Evolutionary conservation across 2,888 invertebrate genomes (phyloP).

Genomic region (Megastigmus dorsalis): DNA sequence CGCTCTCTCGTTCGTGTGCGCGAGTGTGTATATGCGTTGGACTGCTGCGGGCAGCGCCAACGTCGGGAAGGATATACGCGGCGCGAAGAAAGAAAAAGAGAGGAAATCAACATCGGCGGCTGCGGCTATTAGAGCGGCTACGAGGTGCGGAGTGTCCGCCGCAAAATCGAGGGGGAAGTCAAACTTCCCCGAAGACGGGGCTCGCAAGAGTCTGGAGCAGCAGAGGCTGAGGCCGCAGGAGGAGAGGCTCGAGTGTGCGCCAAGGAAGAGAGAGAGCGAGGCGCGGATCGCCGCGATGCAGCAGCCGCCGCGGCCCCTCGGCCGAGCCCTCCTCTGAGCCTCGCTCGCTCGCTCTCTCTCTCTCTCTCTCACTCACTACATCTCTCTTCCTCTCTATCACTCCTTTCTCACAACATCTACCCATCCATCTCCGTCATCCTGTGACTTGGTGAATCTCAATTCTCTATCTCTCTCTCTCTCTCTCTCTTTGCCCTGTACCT

Average conservation of each 20-base stretch:
- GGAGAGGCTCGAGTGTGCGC: not conserved
- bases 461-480: not conserved
- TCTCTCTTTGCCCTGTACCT: conserved; percentile 3
- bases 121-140: not conserved
- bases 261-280: conserved; percentile 29
- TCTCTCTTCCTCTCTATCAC: not conserved
- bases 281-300: conserved; percentile 27
- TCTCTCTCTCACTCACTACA: conserved; percentile 42
- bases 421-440: not conserved
- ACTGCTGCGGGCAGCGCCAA: not conserved
- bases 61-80: not conserved
- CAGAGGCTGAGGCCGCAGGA: not conserved
- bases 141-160: too few species aligned
- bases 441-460: not conserved
- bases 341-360: conserved; percentile 54
- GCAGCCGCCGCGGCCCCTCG: conserved; percentile 31
- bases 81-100: not conserved
- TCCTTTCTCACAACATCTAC: not conserved
- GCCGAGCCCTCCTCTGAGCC: conserved; percentile 47
- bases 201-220: not conserved
- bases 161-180: too few species aligned
- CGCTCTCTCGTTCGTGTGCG: too few species aligned
- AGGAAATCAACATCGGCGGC: not conserved
- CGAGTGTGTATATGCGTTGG: not conserved
- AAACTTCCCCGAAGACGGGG: too few species aligned